Evolutionary conservation across 2,113 vertebrate species (phyloP).

Genomic region (Ctenomys sociabilis): DNA sequence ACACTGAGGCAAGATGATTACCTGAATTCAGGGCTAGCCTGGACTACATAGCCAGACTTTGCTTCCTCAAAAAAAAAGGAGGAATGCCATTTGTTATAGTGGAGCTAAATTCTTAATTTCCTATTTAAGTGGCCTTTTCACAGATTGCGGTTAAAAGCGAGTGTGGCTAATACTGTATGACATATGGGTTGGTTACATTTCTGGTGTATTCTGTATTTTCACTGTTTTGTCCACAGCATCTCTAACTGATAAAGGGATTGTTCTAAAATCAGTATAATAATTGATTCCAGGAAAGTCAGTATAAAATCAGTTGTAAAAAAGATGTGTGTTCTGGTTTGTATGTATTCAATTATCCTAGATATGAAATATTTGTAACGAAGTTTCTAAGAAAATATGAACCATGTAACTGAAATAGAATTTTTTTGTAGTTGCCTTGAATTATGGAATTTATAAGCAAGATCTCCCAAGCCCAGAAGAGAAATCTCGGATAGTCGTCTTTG

Average conservation of each 20-base stretch:
- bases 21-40: neutral
- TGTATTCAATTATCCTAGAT: neutral
- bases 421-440: conserved; percentile 89
- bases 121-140: neutral
- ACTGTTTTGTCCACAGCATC: neutral
- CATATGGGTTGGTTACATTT: neutral
- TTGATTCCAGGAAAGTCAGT: neutral
- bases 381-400: conserved; percentile 10
- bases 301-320: neutral
- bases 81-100: neutral
- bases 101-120: conserved; percentile 45
- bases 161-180: neutral
- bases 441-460: conserved; percentile 90
- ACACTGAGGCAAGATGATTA: neutral
- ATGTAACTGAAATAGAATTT: conserved; percentile 13
- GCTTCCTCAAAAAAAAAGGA: neutral
- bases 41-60: neutral
- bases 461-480: conserved; percentile 88
- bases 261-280: neutral
- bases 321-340: neutral
- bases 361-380: conserved; percentile 10
- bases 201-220: neutral
- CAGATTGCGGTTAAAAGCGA: conserved; percentile 29
- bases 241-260: neutral
- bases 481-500: conserved; percentile 89